These are phyloP conservation scores for Apodemia duryi DNA, from an alignment of 2,888 invertebrate genomes.

Conservation along the genomic window DNA sequence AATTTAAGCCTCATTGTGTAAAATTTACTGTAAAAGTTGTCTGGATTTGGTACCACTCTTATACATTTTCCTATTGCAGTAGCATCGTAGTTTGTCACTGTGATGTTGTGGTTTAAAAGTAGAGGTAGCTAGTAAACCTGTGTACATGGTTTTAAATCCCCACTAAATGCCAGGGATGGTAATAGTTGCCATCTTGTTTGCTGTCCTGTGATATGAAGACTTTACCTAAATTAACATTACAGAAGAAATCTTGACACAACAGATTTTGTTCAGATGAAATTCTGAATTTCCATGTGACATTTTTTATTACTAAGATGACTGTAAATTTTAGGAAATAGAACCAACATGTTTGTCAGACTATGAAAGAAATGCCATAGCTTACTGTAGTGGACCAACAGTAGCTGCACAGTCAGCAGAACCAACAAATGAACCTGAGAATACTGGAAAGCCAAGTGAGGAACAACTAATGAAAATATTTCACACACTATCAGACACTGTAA, in stretches of 20 bases:
- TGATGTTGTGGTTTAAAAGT: no score
- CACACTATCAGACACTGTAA: constrained; percentile 57
- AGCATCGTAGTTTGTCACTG: no score
- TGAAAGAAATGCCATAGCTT: constrained; percentile 60
- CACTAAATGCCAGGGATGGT: no score
- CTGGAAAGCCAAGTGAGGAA: constrained; percentile 62
- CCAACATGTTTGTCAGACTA: constrained; percentile 68
- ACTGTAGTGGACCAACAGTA: constrained; percentile 45
- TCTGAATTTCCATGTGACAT: not conserved
- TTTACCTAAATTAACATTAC: no score
- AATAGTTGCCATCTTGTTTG: no score
- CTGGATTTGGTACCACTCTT: no score
- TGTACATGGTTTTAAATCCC: no score
- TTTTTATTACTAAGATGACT: not conserved
- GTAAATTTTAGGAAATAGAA: constrained; percentile 50
- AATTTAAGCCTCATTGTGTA: no score
- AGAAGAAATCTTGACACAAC: not conserved
- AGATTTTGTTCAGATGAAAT: not conserved
- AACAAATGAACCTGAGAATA: constrained; percentile 35
- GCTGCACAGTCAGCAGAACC: constrained; percentile 34
- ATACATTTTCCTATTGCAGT: no score
- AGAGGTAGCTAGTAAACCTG: no score
- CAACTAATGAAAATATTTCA: constrained; percentile 63
- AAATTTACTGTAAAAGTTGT: no score
- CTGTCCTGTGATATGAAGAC: no score